Evolutionary conservation across 2,888 invertebrate species (phyloP).

Genomic region (Rhogogaster chlorosoma): DNA sequence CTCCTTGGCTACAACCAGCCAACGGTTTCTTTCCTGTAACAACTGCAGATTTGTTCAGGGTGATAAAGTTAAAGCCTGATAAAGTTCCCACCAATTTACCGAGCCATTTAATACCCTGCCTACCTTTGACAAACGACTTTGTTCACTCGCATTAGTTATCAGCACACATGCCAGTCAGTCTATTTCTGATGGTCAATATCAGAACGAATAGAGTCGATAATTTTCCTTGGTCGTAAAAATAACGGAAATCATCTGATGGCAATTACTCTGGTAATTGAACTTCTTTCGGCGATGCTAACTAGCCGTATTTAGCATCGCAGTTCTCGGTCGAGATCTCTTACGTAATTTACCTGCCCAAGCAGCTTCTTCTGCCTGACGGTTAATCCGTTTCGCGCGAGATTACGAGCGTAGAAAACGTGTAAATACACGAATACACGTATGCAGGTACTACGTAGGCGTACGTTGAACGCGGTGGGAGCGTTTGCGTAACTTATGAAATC

Average conservation of each 20-base stretch:
- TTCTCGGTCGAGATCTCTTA: background rate
- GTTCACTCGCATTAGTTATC: background rate
- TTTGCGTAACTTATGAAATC: slow-evolving; percentile 71
- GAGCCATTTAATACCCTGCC: slow-evolving; percentile 12
- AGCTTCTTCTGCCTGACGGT: slow-evolving; percentile 16
- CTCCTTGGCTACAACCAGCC: slow-evolving; percentile 12
- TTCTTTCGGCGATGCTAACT: background rate
- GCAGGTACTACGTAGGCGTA: background rate
- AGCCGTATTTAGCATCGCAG: background rate
- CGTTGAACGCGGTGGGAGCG: background rate
- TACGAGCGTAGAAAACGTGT: background rate
- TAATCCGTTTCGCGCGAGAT: slow-evolving; percentile 19
- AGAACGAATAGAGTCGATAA: background rate
- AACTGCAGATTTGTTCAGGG: slow-evolving; percentile 40
- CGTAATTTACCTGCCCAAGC: background rate
- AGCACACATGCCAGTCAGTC: background rate
- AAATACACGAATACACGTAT: background rate
- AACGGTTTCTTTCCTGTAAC: slow-evolving; percentile 37
- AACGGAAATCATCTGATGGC: background rate
- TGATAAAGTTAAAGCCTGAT: slow-evolving; percentile 42
- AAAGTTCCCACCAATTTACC: slow-evolving; percentile 21
- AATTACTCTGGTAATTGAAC: background rate
- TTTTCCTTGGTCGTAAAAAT: background rate
- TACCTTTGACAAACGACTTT: slow-evolving; percentile 4
- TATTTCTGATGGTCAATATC: background rate